These are phyloP conservation scores for Chaetophractus vellerosus DNA, from an alignment of 2,797 vertebrate species.

Conservation along the genomic window DNA sequence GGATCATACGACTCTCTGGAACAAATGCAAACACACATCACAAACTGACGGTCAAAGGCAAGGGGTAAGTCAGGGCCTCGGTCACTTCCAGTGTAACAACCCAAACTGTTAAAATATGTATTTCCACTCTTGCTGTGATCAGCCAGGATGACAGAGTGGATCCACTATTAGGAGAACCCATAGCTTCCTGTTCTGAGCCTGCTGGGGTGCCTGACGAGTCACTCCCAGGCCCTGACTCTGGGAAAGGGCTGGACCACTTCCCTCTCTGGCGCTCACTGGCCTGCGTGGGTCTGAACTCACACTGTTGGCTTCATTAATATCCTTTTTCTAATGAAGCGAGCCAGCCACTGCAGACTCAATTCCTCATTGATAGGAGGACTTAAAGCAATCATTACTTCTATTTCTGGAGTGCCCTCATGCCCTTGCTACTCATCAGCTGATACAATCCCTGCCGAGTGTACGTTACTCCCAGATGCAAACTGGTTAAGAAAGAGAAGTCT, in stretches of 20 bases:
- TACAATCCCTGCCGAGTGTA: conserved; percentile 70
- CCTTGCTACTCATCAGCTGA: conserved; percentile 89
- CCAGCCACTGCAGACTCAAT: conserved; percentile 68
- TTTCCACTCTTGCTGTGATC: neutral
- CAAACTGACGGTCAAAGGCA: conserved; percentile 74
- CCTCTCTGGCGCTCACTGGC: neutral
- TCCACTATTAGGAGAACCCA: neutral
- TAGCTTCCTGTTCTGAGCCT: neutral
- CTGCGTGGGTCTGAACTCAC: conserved; percentile 23
- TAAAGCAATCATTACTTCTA: conserved; percentile 86
- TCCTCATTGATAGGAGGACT: conserved; percentile 76
- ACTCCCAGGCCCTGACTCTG: neutral
- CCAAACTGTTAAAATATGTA: neutral
- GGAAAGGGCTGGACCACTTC: neutral
- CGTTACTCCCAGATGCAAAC: conserved; percentile 74
- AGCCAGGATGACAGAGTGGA: neutral
- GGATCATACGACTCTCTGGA: conserved; percentile 97
- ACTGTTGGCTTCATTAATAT: conserved; percentile 73
- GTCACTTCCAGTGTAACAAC: neutral
- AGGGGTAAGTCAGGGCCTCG: neutral
- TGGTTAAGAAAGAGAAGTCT: conserved; percentile 69
- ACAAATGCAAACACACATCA: conserved; percentile 85
- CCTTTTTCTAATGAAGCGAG: conserved; percentile 69
- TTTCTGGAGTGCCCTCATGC: conserved; percentile 87
- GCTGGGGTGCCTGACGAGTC: neutral